Evolutionary conservation across 2,888 invertebrate species (phyloP).

Genomic region (Dimorphilus gyrociliatus): DNA sequence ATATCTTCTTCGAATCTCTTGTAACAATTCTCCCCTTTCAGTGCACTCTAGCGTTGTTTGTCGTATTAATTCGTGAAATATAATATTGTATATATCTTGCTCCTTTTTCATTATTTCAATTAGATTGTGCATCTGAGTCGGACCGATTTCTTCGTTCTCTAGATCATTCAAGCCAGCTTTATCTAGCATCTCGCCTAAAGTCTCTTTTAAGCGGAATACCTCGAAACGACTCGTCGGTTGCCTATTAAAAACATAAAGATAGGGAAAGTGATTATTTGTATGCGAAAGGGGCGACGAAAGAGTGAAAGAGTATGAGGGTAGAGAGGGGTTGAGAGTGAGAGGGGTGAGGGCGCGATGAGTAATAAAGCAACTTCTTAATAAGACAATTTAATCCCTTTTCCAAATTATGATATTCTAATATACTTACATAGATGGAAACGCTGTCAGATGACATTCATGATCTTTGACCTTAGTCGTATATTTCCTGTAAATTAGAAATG

Average conservation of each 20-base stretch:
- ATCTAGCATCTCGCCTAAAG: conserved; percentile 30
- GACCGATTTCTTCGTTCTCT: conserved; percentile 22
- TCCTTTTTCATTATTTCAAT: conserved; percentile 36
- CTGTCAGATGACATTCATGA: conserved; percentile 32
- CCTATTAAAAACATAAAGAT: conserved; percentile 15
- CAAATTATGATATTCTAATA: background rate
- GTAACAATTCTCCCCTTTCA: conserved; percentile 33
- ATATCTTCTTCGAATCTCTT: conserved; percentile 28
- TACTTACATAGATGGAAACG: conserved; percentile 38
- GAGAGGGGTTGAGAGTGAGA: no score
- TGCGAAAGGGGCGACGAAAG: no score
- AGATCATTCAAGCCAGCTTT: conserved; percentile 27
- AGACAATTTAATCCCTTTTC: no score
- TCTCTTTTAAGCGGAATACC: conserved; percentile 30
- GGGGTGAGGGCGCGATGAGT: no score
- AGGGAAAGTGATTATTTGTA: no score
- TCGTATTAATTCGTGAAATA: conserved; percentile 37
- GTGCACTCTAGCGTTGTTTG: conserved; percentile 34
- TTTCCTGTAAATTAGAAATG: conserved; percentile 20
- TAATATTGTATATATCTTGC: conserved; percentile 36
- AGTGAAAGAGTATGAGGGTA: no score
- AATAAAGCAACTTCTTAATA: no score
- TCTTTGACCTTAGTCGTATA: conserved; percentile 30
- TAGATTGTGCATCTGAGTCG: conserved; percentile 36
- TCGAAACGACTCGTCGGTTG: conserved; percentile 33